These are phyloP conservation scores for Drosophila azteca DNA, from an alignment of 1,140 invertebrate species.

Conservation along the genomic window DNA sequence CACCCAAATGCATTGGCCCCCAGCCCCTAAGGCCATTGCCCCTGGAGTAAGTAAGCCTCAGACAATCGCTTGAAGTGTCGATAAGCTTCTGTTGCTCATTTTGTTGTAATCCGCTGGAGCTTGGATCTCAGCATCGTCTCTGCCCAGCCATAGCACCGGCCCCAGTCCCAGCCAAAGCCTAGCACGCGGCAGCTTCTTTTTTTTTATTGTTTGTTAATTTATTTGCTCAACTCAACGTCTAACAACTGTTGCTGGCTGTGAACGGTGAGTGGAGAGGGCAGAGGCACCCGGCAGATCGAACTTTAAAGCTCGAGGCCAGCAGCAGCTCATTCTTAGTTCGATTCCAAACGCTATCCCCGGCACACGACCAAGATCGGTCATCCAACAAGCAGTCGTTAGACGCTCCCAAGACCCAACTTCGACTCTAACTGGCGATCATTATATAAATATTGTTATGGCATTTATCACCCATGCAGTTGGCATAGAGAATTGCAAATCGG, in stretches of 20 bases:
- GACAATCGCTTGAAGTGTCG: constrained; percentile 8
- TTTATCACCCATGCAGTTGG: constrained; percentile 23
- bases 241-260: constrained; percentile 26
- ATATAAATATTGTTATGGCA: constrained; percentile 28
- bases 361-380: constrained; percentile 9
- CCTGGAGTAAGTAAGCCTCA: background rate
- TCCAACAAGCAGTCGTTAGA: background rate
- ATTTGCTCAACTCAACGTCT: constrained; percentile 10
- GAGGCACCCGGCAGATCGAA: constrained; percentile 20
- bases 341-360: constrained; percentile 25
- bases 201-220: constrained; percentile 43
- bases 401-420: background rate
- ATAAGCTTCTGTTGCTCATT: background rate
- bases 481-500: constrained; percentile 32
- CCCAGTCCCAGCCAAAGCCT: background rate
- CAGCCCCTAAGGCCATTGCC: background rate
- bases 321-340: constrained; percentile 38
- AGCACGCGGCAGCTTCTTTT: background rate
- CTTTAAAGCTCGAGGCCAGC: constrained; percentile 43
- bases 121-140: constrained; percentile 1
- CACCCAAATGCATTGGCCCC: constrained; percentile 34
- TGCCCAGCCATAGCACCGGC: background rate
- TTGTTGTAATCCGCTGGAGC: constrained; percentile 21
- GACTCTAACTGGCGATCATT: constrained; percentile 8
- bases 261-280: constrained; percentile 6